phyloP scores from a whole-genome alignment of 2,888 invertebrate genomes.

The Andrena chrysosceles region DNA sequence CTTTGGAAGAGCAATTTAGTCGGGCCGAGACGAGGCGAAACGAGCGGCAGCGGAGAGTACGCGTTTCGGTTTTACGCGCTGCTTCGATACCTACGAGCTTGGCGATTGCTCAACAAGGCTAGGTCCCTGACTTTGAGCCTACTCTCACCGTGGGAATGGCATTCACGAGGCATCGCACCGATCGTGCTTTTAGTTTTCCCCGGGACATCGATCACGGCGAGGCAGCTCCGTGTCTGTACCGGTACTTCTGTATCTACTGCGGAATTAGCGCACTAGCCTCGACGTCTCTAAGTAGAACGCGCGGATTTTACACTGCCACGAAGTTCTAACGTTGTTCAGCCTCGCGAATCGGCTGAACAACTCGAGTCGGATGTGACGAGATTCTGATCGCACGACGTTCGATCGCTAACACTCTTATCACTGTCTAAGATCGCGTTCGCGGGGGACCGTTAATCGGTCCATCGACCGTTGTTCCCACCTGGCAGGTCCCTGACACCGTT shows the following conservation, averaged over 20 bases:
- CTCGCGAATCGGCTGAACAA: not conserved
- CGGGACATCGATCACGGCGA: slow-evolving; percentile 28
- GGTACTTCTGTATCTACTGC: slow-evolving; percentile 3
- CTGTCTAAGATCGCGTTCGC: slow-evolving; percentile 33
- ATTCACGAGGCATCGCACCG: slow-evolving; percentile 48
- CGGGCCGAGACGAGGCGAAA: not conserved
- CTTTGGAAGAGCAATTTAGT: slow-evolving; percentile 1
- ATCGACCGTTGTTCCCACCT: not conserved
- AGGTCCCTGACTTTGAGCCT: slow-evolving; percentile 77
- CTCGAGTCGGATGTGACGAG: not conserved
- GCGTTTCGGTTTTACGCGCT: slow-evolving; percentile 34
- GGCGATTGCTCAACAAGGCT: slow-evolving; percentile 55
- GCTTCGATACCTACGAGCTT: slow-evolving; percentile 23
- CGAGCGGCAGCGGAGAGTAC: slow-evolving; percentile 10
- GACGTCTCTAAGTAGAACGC: not conserved
- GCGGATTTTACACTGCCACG: not conserved
- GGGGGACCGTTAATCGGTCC: slow-evolving; percentile 56
- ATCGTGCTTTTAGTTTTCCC: slow-evolving; percentile 21
- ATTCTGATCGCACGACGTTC: slow-evolving; percentile 31
- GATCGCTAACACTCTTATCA: slow-evolving; percentile 24
- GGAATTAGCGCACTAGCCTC: not conserved
- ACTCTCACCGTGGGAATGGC: slow-evolving; percentile 75
- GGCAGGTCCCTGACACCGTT: slow-evolving; percentile 32
- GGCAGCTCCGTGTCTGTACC: not conserved
- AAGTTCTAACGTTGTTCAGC: not conserved